phyloP scores from a whole-genome alignment of 2,113 vertebrate genomes.

The Epinephelus lanceolatus region DNA sequence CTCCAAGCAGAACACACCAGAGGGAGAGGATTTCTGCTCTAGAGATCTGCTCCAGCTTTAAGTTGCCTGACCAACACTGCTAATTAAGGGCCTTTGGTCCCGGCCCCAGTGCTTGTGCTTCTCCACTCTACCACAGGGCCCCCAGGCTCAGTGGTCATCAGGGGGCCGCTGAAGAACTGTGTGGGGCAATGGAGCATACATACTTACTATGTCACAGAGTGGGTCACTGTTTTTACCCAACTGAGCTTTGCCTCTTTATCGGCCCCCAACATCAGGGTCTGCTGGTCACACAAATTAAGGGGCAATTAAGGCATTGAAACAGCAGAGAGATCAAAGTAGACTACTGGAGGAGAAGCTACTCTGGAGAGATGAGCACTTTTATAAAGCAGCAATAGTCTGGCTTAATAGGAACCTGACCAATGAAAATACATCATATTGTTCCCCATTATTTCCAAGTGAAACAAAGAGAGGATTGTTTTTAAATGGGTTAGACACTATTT shows the following conservation, averaged over 20 bases:
- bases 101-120: slow-evolving; percentile 31
- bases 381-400: slow-evolving; percentile 53
- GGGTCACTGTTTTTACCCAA: slow-evolving; percentile 76
- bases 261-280: slow-evolving; percentile 75
- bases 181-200: slow-evolving; percentile 63
- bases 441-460: slow-evolving; percentile 36
- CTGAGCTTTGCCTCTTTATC: slow-evolving; percentile 74
- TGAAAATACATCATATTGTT: slow-evolving; percentile 49
- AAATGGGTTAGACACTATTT: slow-evolving; percentile 19
- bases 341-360: slow-evolving; percentile 56
- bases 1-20: slow-evolving; percentile 58
- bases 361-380: slow-evolving; percentile 59
- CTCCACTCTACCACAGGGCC: slow-evolving; percentile 35
- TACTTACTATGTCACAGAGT: slow-evolving; percentile 61
- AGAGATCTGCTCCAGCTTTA: slow-evolving; percentile 44
- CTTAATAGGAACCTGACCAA: slow-evolving; percentile 63
- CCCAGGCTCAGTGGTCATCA: slow-evolving; percentile 52
- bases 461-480: slow-evolving; percentile 46
- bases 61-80: slow-evolving; percentile 51
- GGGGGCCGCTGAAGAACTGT: slow-evolving; percentile 51
- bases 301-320: slow-evolving; percentile 79
- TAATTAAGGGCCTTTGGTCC: slow-evolving; percentile 73
- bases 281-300: slow-evolving; percentile 82
- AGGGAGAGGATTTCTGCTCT: slow-evolving; percentile 66
- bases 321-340: slow-evolving; percentile 74